Percentiles rank a stretch among this genome's conserved stretches.
These are phyloP conservation scores for Drosophila rellima DNA, from an alignment of 2,888 invertebrate genomes.

Conservation along the genomic window DNA sequence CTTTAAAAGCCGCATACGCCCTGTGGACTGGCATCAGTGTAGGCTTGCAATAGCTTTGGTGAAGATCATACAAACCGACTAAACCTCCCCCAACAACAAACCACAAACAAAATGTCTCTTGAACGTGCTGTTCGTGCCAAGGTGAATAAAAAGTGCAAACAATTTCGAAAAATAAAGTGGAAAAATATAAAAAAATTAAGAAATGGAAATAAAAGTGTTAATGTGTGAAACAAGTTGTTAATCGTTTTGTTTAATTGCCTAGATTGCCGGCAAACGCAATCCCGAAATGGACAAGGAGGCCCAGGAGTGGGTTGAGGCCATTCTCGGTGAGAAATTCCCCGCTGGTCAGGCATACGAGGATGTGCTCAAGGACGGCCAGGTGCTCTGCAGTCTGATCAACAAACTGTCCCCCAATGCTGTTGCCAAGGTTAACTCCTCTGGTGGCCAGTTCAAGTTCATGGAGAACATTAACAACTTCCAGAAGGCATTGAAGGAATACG, in stretches of 20 bases:
- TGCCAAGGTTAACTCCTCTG: constrained; percentile 95
- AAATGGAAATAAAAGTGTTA: constrained; percentile 31
- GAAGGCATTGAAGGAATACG: constrained; percentile 93
- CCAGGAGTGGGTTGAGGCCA: constrained; percentile 95
- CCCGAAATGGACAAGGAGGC: constrained; percentile 94
- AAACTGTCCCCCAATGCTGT: constrained; percentile 95
- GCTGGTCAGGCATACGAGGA: constrained; percentile 93
- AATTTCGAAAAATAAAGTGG: constrained; percentile 1
- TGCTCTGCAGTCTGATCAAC: constrained; percentile 98
- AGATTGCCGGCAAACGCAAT: constrained; percentile 94
- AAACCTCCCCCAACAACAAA: constrained; percentile 53
- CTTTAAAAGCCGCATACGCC: constrained; percentile 84
- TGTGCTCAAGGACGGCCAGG: constrained; percentile 95
- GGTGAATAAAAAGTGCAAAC: constrained; percentile 87
- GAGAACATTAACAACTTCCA: constrained; percentile 98
- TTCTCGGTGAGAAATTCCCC: constrained; percentile 95
- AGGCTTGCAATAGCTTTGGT: constrained; percentile 80
- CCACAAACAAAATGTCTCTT: constrained; percentile 91
- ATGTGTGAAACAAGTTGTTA: constrained; percentile 23
- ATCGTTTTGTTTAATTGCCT: constrained; percentile 43
- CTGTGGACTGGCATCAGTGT: constrained; percentile 83
- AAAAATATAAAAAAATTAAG: constrained; percentile 9
- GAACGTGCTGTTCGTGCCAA: constrained; percentile 96
- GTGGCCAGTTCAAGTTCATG: constrained; percentile 99
- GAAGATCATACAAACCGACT: constrained; percentile 73